Conservation (phyloP, 2,113 vertebrate species). For the Petrocephalus zakoni region DNA sequence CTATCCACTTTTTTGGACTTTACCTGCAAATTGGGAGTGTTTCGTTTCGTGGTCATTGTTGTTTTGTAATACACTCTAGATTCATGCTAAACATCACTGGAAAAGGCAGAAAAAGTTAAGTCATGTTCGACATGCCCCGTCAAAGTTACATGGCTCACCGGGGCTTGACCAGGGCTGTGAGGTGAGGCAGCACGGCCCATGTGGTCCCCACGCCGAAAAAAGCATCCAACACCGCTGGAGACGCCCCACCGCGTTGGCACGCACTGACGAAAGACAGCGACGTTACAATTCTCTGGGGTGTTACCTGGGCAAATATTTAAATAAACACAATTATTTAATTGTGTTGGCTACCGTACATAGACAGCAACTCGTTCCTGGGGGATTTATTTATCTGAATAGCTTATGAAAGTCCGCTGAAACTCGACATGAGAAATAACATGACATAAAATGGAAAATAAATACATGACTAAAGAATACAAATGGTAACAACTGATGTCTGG, state of each 20-base stretch:
- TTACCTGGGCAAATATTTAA: neutral
- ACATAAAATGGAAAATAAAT: neutral
- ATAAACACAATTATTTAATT: neutral
- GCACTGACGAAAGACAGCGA: neutral
- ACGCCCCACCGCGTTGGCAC: neutral
- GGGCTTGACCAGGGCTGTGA: neutral
- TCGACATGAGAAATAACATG: neutral
- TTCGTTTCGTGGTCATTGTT: neutral
- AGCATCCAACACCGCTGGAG: neutral
- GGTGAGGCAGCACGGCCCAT: neutral
- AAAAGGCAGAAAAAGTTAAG: neutral
- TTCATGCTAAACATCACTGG: neutral
- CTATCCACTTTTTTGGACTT: neutral
- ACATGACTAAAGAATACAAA: neutral
- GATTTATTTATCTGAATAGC: neutral
- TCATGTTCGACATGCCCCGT: neutral
- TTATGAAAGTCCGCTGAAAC: neutral
- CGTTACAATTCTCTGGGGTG: neutral
- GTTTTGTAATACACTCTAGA: neutral
- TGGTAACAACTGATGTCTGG: neutral
- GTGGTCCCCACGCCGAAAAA: neutral
- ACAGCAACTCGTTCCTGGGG: neutral
- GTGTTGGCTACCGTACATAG: neutral
- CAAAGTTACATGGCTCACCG: neutral
- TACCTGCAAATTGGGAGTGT: neutral